Base-by-base conservation (phyloP, 2,113 vertebrate genomes). In the Sakesphorus luctuosus region DNA sequence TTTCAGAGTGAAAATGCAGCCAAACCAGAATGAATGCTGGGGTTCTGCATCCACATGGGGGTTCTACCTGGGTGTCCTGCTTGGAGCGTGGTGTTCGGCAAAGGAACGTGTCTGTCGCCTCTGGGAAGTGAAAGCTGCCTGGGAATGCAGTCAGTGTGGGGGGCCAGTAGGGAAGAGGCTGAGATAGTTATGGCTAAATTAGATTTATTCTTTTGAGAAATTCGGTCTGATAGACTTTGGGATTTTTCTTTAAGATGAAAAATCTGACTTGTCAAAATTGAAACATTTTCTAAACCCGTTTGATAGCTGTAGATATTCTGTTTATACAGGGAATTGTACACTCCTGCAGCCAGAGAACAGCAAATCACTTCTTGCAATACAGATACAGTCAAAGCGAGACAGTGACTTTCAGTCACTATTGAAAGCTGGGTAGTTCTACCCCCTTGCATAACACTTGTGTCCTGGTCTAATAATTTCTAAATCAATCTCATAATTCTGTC, bases 101-200 rank as follows among this genome's bases (percentile, higher is more conserved):
- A 50, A 76, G 89, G 21, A 40, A 3, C 0, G 1, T 18, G 33
- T 6, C 18, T 50, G 2, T 46, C 10, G 15, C 24, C 13, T 13
- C 31, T 56, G 58, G 46, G 58, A 44, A 35, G 63, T 0, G 3
- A 44, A 44, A 61, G 14, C 35, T 19, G 24, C 28, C 28, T 61
- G 58, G 40, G 46, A 49, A 50, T 29, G 46, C n/a, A 21, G 3
- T 9, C 10, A 2, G 18, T 28, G 11, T 31, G 20, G 6, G 21
- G 11, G 28, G 36, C 18, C 0, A 4, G 43, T 33, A 14, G 52
- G 33, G 59, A 31, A 9, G 25, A 74, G 31, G 44, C 13, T 33
- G 50, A 38, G 46, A 10, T 50, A 5, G 6, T 46, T 65, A n/a
- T 3, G 3, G 28, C 4, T 33, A 78, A 87, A 11, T 5, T 80